phyloP scores from a whole-genome alignment of 2,113 vertebrate genomes.

The Halcyon senegalensis region DNA sequence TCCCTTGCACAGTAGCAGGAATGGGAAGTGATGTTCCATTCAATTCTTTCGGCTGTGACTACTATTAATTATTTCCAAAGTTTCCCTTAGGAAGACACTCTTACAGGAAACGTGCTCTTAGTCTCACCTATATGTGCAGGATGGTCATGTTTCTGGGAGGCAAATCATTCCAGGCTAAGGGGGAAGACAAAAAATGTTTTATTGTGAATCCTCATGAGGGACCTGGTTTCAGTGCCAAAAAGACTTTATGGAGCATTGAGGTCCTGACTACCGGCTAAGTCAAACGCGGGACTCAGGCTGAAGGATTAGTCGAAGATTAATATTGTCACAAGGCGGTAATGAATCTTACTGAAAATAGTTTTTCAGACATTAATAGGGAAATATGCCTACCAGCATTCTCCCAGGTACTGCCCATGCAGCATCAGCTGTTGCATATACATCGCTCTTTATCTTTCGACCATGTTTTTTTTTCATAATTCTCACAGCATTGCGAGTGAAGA shows the following conservation, averaged over 20 bases:
- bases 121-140: conserved; percentile 27
- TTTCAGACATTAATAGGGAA: background rate
- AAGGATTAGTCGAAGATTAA: background rate
- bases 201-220: background rate
- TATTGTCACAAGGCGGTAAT: background rate
- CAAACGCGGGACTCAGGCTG: background rate
- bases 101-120: conserved; percentile 48
- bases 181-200: background rate
- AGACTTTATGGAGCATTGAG: background rate
- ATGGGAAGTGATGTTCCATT: conserved; percentile 55
- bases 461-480: background rate
- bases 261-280: background rate
- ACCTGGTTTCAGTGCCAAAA: background rate
- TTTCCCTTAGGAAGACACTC: conserved; percentile 46
- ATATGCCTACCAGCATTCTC: background rate
- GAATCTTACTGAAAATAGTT: background rate
- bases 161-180: background rate
- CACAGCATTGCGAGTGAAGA: background rate
- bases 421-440: background rate
- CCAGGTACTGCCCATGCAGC: background rate
- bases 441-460: background rate
- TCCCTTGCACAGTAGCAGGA: conserved; percentile 42
- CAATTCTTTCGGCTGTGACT: conserved; percentile 54
- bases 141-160: background rate
- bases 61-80: conserved; percentile 53